Evolutionary conservation across 2,113 vertebrate species (phyloP).

Genomic region (Zapus hudsonius): DNA sequence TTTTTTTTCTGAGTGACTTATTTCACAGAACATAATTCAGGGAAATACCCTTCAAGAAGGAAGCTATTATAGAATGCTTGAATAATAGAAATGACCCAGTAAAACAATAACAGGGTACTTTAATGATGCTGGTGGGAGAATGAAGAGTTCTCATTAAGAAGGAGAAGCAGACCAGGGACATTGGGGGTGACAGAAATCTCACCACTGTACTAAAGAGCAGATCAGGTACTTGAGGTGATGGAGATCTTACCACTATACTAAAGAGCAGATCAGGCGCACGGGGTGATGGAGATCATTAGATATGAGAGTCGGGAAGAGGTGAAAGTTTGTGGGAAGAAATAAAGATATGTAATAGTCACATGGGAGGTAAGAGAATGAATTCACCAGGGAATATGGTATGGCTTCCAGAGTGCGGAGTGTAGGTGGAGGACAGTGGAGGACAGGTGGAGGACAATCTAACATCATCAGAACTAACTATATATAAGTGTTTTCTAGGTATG

Average conservation of each 20-base stretch:
- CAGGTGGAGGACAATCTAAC: background rate
- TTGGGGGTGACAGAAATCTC: background rate
- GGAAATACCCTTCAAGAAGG: background rate
- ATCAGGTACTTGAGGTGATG: background rate
- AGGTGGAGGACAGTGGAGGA: background rate
- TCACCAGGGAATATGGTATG: background rate
- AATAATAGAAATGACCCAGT: background rate
- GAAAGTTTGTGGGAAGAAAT: background rate
- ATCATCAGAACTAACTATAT: background rate
- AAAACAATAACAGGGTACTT: too few relatives aligned
- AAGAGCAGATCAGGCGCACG: too few relatives aligned
- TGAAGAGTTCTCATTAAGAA: background rate
- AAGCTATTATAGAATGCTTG: background rate
- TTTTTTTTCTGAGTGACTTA: too few relatives aligned
- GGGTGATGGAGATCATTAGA: background rate
- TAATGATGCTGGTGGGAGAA: background rate
- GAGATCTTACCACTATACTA: fast-evolving
- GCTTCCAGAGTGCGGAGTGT: background rate
- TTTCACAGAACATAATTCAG: background rate
- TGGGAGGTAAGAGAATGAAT: background rate
- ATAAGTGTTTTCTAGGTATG: background rate
- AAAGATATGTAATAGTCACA: background rate
- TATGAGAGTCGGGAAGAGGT: background rate
- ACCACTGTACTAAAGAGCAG: background rate
- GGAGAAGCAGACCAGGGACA: background rate